These are phyloP conservation scores for Thalassoma bifasciatum DNA, from an alignment of 2,113 vertebrate species.

Conservation along the genomic window DNA sequence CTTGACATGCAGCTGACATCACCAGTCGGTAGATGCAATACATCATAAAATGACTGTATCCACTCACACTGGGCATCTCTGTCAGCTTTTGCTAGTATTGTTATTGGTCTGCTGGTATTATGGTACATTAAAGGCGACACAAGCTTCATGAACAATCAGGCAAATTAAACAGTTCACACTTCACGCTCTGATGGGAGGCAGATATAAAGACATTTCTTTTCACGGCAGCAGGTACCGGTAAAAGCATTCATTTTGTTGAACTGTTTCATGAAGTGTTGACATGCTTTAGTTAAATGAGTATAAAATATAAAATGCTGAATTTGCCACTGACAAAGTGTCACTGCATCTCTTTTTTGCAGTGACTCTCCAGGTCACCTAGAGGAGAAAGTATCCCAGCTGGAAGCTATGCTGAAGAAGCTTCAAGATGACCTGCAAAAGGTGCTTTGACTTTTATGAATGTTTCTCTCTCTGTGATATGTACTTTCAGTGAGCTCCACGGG, in stretches of 20 bases:
- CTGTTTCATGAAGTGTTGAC: no score
- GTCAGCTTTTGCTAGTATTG: constrained; percentile 18
- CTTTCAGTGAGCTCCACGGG: constrained; percentile 58
- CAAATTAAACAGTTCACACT: neutral
- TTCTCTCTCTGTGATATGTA: constrained; percentile 48
- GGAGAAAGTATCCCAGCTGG: constrained; percentile 91
- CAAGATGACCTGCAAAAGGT: constrained; percentile 93
- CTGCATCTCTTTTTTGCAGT: constrained; percentile 68
- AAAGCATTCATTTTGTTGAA: no score
- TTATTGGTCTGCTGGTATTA: constrained; percentile 38
- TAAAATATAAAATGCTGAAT: neutral
- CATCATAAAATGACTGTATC: constrained; percentile 36
- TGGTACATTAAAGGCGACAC: constrained; percentile 37
- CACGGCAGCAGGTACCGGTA: no score
- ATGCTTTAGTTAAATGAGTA: no score
- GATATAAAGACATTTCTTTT: no score
- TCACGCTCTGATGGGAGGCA: no score
- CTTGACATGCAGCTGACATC: neutral
- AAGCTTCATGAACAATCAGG: neutral
- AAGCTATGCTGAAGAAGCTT: constrained; percentile 89
- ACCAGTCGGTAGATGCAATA: constrained; percentile 32
- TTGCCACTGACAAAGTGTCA: constrained; percentile 31
- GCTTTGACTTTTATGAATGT: constrained; percentile 70
- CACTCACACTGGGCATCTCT: neutral
- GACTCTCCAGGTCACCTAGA: constrained; percentile 85